Conservation (phyloP, 2,113 vertebrate genomes). For the Phaethon lepturus region DNA sequence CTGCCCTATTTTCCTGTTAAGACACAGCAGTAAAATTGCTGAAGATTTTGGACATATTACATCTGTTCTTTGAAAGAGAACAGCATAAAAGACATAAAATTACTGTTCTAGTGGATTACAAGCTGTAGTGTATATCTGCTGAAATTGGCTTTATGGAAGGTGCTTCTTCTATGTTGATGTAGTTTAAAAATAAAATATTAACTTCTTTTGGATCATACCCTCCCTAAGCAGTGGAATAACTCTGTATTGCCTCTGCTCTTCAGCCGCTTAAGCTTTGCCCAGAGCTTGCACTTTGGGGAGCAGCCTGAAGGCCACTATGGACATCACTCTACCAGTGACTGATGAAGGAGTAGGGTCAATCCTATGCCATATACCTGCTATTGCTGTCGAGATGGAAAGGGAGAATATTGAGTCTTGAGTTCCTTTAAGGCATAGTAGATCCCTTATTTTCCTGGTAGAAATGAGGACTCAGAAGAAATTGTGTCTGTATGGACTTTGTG, state of each 20-base stretch:
- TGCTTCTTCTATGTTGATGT: background rate
- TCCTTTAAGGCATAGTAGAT: background rate
- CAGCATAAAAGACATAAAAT: slow-evolving; percentile 23
- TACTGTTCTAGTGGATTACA: slow-evolving; percentile 8
- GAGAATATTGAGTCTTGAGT: background rate
- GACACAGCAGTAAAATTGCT: background rate
- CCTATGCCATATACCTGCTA: background rate
- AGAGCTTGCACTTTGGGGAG: background rate
- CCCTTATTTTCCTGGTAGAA: background rate
- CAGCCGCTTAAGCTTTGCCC: background rate
- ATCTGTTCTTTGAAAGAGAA: background rate
- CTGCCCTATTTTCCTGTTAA: slow-evolving; percentile 3
- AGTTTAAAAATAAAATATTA: background rate
- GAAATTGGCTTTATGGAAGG: background rate
- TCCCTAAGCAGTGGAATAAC: background rate
- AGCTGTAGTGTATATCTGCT: background rate
- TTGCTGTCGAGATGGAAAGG: background rate
- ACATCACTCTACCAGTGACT: background rate
- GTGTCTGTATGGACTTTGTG: background rate
- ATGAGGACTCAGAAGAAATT: background rate
- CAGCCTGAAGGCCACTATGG: background rate
- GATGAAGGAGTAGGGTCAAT: background rate
- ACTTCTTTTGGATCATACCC: background rate
- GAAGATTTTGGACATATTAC: slow-evolving; percentile 30
- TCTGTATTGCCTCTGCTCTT: background rate